Evolutionary conservation across 2,797 vertebrate genomes (phyloP), one percentile per base, ranked within the genome.

Genomic region (Clarias fuscus): DNA sequence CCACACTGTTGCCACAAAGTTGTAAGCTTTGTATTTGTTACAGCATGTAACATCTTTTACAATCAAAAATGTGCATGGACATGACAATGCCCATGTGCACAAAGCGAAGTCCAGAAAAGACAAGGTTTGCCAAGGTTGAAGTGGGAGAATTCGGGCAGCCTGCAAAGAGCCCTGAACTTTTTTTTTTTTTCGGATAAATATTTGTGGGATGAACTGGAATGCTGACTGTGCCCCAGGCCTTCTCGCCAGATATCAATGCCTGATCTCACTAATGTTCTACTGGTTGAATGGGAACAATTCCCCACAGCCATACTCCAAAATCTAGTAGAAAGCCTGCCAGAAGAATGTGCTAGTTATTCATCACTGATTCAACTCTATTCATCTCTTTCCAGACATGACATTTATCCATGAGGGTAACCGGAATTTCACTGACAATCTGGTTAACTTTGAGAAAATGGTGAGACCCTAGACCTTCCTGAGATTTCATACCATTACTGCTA

Each of bases 401-500:
- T 99, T 99, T 92, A 98, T 99, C 93, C 97, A 99, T 0, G 98
- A 99, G 85, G 98, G 98, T 75, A 99, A 99, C n/a, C 95, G 94
- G 89, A 99, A 95, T 6, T 93, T 96, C n/a, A 92, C 96, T 0
- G 97, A 99, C 67, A 98, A 96, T 88, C 91, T 99, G 92, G 97
- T 99, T 91, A 99, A 99, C 92, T 99, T 99, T 85, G 98, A 99
- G 93, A 99, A 99, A 94, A 97, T 99, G 97, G 98, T 99, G 91
- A 95, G 96, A 73, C n/a, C 43, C 6, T 1, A n/a, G 30, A n/a
- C 7, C 22, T 68, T 22, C 6, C n/a, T 13, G 24, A 8, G 18
- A 81, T 82, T 82, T 81, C 30, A 53, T 27, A 27, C 6, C n/a
- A 13, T 53, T 7, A 37, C 22, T 37, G 58, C 20, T 37, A 22